These are phyloP conservation scores for Lemur catta DNA, from an alignment of 2,797 vertebrate species.

Conservation along the genomic window DNA sequence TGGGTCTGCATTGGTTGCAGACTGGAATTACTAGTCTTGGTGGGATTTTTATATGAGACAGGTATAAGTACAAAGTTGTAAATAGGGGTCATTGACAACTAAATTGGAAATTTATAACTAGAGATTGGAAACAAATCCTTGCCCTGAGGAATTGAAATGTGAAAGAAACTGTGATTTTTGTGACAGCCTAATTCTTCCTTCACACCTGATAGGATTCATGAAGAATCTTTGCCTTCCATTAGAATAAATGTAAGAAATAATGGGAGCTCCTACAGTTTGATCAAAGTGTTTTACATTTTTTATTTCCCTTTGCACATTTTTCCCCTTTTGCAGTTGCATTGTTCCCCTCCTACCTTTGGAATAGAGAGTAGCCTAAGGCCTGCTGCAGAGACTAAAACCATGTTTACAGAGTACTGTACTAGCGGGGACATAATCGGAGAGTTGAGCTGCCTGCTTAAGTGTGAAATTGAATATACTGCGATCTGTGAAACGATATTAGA, in stretches of 20 bases:
- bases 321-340: slow-evolving; percentile 49
- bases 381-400: not conserved
- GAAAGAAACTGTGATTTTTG: not conserved
- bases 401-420: slow-evolving; percentile 59
- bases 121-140: not conserved
- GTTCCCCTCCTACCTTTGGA: slow-evolving; percentile 63
- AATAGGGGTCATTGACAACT: not conserved
- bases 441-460: slow-evolving; percentile 68
- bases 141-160: not conserved
- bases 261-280: not conserved
- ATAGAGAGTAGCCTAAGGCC: not conserved
- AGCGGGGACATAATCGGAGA: slow-evolving; percentile 72
- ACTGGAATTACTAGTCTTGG: not conserved
- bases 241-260: not conserved
- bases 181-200: not conserved
- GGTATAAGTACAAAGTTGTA: not conserved
- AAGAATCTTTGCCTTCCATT: not conserved
- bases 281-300: not conserved
- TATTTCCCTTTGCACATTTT: not conserved
- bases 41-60: not conserved
- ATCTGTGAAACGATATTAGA: slow-evolving; percentile 72
- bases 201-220: not conserved
- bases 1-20: not conserved
- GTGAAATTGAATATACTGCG: slow-evolving; percentile 50
- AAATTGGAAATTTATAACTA: not conserved